These are phyloP conservation scores for Epinotia bilunana DNA, from an alignment of 2,888 invertebrate genomes.

Conservation along the genomic window DNA sequence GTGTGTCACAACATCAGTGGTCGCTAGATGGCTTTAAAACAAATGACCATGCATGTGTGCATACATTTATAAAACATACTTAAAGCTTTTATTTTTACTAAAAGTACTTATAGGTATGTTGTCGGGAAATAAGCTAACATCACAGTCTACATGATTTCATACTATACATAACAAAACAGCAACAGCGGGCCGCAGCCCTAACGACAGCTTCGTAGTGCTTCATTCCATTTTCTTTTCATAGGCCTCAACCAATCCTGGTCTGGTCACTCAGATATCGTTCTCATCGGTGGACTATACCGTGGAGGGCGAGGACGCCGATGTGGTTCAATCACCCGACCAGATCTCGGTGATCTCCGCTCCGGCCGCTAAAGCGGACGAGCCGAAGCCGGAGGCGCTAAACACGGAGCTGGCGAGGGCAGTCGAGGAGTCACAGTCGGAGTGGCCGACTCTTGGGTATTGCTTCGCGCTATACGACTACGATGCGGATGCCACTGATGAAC, in stretches of 20 bases:
- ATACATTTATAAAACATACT: too few species aligned
- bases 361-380: conserved; percentile 73
- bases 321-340: conserved; percentile 88
- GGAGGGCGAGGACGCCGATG: conserved; percentile 91
- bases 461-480: conserved; percentile 97
- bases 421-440: conserved; percentile 49
- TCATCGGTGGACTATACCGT: conserved; percentile 97
- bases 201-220: conserved; percentile 26
- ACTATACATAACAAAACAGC: neutral
- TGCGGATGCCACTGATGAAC: conserved; percentile 94
- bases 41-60: too few species aligned
- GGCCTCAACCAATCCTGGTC: conserved; percentile 81
- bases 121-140: too few species aligned
- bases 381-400: conserved; percentile 53
- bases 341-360: conserved; percentile 88
- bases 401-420: conserved; percentile 48
- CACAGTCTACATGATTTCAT: neutral
- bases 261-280: conserved; percentile 94
- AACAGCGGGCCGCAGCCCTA: conserved; percentile 2
- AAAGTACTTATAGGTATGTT: too few species aligned
- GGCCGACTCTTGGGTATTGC: conserved; percentile 86
- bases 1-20: too few species aligned
- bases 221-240: conserved; percentile 48
- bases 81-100: too few species aligned
- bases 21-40: too few species aligned